A percentile compares a stretch with the other conserved stretches of the same genome.
phyloP scores from a whole-genome alignment of 1,140 invertebrate species.

The Mylabris phalerata region DNA sequence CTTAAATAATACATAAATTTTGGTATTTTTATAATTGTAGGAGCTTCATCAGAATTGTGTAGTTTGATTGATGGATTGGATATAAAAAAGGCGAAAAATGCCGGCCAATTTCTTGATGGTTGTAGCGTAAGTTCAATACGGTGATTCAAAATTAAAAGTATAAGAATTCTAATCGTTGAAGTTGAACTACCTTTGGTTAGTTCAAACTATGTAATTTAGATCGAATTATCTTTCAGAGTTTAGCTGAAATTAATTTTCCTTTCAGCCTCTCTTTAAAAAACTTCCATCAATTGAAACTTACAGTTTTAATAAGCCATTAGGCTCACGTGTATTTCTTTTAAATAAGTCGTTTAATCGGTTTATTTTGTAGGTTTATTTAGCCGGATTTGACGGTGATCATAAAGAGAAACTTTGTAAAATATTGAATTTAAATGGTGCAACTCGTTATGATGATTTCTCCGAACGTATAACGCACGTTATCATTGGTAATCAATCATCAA shows the following conservation, averaged over 20 bases:
- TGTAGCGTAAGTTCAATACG: slow-evolving; percentile 59
- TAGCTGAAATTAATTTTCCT: no score
- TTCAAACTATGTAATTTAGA: no score
- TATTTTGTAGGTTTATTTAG: slow-evolving; percentile 50
- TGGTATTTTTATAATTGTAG: no score
- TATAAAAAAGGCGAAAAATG: slow-evolving; percentile 58
- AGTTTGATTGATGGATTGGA: slow-evolving; percentile 50
- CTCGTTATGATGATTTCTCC: slow-evolving; percentile 65
- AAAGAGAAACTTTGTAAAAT: slow-evolving; percentile 71
- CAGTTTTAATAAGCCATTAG: no score
- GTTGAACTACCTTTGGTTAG: no score
- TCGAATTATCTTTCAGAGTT: no score
- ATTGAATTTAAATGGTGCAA: slow-evolving; percentile 73
- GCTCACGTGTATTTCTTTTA: no score
- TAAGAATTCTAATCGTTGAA: no score
- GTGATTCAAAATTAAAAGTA: no score
- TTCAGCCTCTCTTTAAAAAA: no score
- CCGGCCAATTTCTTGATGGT: slow-evolving; percentile 75
- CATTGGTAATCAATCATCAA: slow-evolving; percentile 52
- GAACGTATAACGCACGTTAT: slow-evolving; percentile 75
- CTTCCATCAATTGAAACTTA: neutral
- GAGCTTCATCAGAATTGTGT: neutral
- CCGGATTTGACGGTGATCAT: slow-evolving; percentile 55
- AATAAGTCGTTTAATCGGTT: no score
- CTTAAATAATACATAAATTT: no score